Conservation (phyloP, 2,888 invertebrate genomes). For the Drosophila percnosoma region DNA sequence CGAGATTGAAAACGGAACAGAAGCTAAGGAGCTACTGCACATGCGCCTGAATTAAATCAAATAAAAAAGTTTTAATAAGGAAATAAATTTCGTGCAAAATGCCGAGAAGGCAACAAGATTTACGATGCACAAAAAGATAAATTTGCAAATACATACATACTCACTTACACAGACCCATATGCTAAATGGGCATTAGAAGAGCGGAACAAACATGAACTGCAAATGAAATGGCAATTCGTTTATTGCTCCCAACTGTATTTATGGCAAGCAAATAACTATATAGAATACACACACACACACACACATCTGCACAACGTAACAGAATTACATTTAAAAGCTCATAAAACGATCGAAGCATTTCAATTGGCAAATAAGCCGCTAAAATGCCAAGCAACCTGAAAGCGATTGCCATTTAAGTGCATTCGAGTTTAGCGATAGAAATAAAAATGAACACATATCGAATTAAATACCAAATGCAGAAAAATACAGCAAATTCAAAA, state of each 20-base stretch:
- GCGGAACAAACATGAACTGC: constrained; percentile 51
- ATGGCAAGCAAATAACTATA: constrained; percentile 72
- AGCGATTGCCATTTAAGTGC: constrained; percentile 37
- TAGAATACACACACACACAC: constrained; percentile 3
- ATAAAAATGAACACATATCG: background rate
- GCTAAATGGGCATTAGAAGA: constrained; percentile 64
- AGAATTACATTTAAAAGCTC: constrained; percentile 71
- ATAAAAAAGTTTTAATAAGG: constrained; percentile 80
- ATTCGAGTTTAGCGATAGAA: constrained; percentile 13
- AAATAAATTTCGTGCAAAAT: constrained; percentile 76
- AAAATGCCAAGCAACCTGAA: constrained; percentile 28
- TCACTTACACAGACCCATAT: constrained; percentile 33
- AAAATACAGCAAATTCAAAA: background rate
- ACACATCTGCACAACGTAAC: constrained; percentile 67
- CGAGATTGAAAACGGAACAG: constrained; percentile 22
- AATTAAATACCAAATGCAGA: constrained; percentile 5
- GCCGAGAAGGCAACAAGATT: constrained; percentile 78
- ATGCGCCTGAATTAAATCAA: constrained; percentile 74
- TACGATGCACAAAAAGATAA: constrained; percentile 76
- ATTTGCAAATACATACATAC: constrained; percentile 57
- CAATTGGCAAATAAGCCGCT: constrained; percentile 49
- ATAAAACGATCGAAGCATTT: constrained; percentile 55
- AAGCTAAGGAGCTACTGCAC: constrained; percentile 33
- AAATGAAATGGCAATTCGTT: constrained; percentile 80
- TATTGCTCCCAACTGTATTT: constrained; percentile 66